phyloP scores from a whole-genome alignment of 2,113 vertebrate species.

The Ellobius talpinus region DNA sequence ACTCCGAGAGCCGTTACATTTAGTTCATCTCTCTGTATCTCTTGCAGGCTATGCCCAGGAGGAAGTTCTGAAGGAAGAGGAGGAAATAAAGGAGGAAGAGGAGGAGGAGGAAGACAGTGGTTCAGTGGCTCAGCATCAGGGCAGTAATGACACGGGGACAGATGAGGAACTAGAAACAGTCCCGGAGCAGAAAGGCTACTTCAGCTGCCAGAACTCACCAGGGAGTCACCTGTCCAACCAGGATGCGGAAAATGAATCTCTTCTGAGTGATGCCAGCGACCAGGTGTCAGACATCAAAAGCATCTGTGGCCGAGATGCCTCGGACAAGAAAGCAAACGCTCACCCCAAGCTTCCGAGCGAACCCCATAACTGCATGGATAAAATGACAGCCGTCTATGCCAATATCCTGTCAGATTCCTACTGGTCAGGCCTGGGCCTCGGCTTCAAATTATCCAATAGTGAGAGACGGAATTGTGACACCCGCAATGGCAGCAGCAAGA shows the following conservation, averaged over 20 bases:
- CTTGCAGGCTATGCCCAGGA: slow-evolving; percentile 96
- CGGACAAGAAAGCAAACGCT: slow-evolving; percentile 86
- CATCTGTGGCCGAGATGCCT: slow-evolving; percentile 90
- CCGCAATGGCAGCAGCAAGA: slow-evolving; percentile 93
- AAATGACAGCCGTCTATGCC: slow-evolving; percentile 98
- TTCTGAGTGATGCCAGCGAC: slow-evolving; percentile 95
- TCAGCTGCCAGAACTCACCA: slow-evolving; percentile 98
- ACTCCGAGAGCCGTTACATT: neutral
- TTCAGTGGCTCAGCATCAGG: slow-evolving; percentile 92
- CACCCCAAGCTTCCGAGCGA: slow-evolving; percentile 91
- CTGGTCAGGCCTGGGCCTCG: slow-evolving; percentile 96
- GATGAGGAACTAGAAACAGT: slow-evolving; percentile 95
- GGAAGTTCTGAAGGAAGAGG: slow-evolving; percentile 92
- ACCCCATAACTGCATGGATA: slow-evolving; percentile 94
- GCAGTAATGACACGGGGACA: slow-evolving; percentile 92
- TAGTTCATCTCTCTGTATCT: slow-evolving; percentile 78
- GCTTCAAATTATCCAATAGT: slow-evolving; percentile 93
- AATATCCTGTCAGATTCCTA: slow-evolving; percentile 99
- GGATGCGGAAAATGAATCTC: slow-evolving; percentile 95
- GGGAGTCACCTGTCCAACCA: slow-evolving; percentile 96
- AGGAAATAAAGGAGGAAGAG: slow-evolving; percentile 92
- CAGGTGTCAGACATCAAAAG: slow-evolving; percentile 95
- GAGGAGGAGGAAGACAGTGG: slow-evolving; percentile 92
- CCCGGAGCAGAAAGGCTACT: slow-evolving; percentile 93
- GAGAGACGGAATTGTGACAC: slow-evolving; percentile 95